Base-by-base conservation (phyloP, 1,140 invertebrate genomes). In the Bombus sylvicola region DNA sequence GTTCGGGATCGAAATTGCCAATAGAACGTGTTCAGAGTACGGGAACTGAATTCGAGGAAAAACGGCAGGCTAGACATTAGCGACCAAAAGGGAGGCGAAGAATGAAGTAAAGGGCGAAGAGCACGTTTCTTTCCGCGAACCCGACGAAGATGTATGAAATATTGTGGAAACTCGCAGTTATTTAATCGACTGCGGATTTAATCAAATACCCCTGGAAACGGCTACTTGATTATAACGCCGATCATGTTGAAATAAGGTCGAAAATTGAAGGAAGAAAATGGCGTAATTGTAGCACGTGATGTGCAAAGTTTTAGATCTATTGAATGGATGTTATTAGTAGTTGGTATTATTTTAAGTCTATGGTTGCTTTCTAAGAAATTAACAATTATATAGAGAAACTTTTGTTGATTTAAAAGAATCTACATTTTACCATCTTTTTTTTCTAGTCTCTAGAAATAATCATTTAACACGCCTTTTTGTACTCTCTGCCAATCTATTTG, bases 1-100 rank as follows among this genome's bases (percentile, higher is more conserved):
- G 89, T 90, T 73, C 81, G 53, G 68, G 87, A 75, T 82, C 89
- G 84, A 90, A 90, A 90, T 90, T 90, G 89, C 81, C 89, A 87
- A 88, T 84, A 88, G 89, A 82, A 90, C 89, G 89, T 90, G 89
- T 84, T 34, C 83, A 31, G 89, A 69, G 81, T 90, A 81, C 89
- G 66, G 39, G 79, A 85, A 77, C 47, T 64, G 79, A 90, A 88
- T 90, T 87, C 71, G 72, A 37, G 69, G 73, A 82, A 88, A 90
- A 90, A 71, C 86, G 88, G 69, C 31, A 68, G 72, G 82, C 82
- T 83, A 85, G 81, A 83, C 86, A 90, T 90, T 88, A 90, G 82
- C 79, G 78, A 75, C 71, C 69, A 28, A 31, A 9, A 43, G 18
- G 13, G 34, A 37, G 68, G 22, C 3, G 59, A 66, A 57, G 59